Conservation (phyloP, 2,113 vertebrate genomes). For the Blennius ocellaris region DNA sequence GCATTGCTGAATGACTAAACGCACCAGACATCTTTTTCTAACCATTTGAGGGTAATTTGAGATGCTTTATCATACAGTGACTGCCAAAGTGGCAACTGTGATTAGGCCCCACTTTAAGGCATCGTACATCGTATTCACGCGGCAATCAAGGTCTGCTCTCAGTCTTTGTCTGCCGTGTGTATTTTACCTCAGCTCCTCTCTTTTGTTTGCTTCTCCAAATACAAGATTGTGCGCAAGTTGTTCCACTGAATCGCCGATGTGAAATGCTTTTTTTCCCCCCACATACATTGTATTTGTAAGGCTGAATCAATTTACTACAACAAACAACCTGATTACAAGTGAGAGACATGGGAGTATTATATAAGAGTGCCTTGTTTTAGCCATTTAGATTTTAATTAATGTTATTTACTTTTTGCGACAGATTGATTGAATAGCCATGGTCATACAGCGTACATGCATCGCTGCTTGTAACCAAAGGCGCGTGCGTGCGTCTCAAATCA, state of each 20-base stretch:
- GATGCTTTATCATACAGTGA: slow-evolving; percentile 63
- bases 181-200: background rate
- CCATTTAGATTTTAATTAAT: slow-evolving; percentile 48
- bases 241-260: slow-evolving; percentile 39
- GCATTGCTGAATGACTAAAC: slow-evolving; percentile 49
- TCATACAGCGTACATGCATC: background rate
- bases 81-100: slow-evolving; percentile 57
- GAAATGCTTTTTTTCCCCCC: slow-evolving; percentile 21
- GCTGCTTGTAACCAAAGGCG: background rate
- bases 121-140: slow-evolving; percentile 46
- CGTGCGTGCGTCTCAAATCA: slow-evolving; percentile 7
- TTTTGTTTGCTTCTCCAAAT: slow-evolving; percentile 52
- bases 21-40: slow-evolving; percentile 43
- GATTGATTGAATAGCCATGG: slow-evolving; percentile 14
- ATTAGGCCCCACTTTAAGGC: slow-evolving; percentile 65
- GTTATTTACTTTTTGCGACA: slow-evolving; percentile 18
- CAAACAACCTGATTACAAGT: slow-evolving; percentile 60
- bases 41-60: slow-evolving; percentile 44
- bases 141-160: slow-evolving; percentile 69
- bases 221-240: slow-evolving; percentile 17
- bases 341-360: slow-evolving; percentile 42
- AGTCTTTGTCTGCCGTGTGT: slow-evolving; percentile 29
- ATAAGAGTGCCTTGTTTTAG: slow-evolving; percentile 15
- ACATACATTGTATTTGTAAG: slow-evolving; percentile 3
- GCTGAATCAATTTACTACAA: slow-evolving; percentile 56